Evolutionary conservation across 2,113 vertebrate genomes (phyloP).

Genomic region (Amblyopsis rosae): DNA sequence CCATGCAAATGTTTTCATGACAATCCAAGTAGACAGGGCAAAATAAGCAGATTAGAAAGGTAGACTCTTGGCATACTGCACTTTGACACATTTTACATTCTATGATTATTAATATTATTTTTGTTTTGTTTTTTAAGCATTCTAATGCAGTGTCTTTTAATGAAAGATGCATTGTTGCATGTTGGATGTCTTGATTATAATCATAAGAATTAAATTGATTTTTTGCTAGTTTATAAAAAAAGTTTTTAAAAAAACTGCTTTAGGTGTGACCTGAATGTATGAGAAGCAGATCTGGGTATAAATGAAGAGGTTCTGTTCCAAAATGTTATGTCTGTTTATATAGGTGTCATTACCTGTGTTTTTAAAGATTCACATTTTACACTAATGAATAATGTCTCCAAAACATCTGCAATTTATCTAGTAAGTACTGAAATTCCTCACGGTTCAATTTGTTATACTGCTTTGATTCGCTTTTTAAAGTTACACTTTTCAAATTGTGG

Average conservation of each 20-base stretch:
- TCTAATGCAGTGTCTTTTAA: conserved; percentile 72
- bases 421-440: conserved; percentile 40
- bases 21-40: conserved; percentile 75
- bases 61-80: conserved; percentile 75
- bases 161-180: conserved; percentile 69
- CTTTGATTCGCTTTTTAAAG: conserved; percentile 26
- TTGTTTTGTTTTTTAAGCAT: conserved; percentile 73
- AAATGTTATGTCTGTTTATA: conserved; percentile 34
- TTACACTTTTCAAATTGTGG: conserved; percentile 16
- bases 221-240: conserved; percentile 53
- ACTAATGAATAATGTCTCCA: too few relatives aligned
- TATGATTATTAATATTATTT: too few relatives aligned
- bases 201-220: conserved; percentile 51
- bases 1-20: conserved; percentile 68
- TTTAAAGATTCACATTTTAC: conserved; percentile 14
- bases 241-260: conserved; percentile 27
- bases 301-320: conserved; percentile 48
- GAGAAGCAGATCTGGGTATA: conserved; percentile 38
- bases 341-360: conserved; percentile 7
- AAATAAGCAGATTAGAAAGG: conserved; percentile 56
- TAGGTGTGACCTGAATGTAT: conserved; percentile 60
- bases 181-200: conserved; percentile 75
- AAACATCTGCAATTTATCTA: conserved; percentile 27
- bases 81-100: conserved; percentile 78
- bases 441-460: conserved; percentile 18